phyloP scores from a whole-genome alignment of 2,888 invertebrate species.

The Parnassius mnemosyne region DNA sequence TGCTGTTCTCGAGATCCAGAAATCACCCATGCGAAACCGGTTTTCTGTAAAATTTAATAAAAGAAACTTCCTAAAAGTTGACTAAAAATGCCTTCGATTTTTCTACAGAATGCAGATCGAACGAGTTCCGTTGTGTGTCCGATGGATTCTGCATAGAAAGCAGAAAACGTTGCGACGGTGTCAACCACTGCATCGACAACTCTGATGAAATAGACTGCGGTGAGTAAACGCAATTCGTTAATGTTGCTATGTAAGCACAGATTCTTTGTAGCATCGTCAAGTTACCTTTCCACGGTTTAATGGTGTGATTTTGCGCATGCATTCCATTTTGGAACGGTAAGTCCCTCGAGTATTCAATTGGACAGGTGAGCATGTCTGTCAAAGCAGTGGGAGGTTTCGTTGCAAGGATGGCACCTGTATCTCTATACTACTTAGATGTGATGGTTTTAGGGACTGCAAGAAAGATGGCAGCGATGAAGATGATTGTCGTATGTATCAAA shows the following conservation, averaged over 20 bases:
- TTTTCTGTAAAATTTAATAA: neutral
- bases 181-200: conserved; percentile 77
- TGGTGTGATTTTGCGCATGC: conserved; percentile 46
- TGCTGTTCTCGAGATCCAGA: no score
- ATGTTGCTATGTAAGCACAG: neutral
- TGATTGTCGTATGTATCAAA: conserved; percentile 80
- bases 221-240: conserved; percentile 33
- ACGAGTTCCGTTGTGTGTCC: conserved; percentile 81
- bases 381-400: conserved; percentile 81
- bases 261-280: neutral
- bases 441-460: conserved; percentile 87
- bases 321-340: conserved; percentile 54
- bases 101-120: conserved; percentile 51
- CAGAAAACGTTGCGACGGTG: conserved; percentile 79
- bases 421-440: conserved; percentile 84
- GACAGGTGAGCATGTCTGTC: conserved; percentile 62
- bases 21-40: no score
- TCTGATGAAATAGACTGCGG: conserved; percentile 83
- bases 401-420: conserved; percentile 89
- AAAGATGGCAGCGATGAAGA: conserved; percentile 83
- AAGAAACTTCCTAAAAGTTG: neutral
- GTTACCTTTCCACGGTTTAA: neutral
- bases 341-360: conserved; percentile 53
- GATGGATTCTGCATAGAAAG: conserved; percentile 82
- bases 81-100: conserved; percentile 4